Evolutionary conservation across 1,140 invertebrate genomes (phyloP).

Genomic region (Andrena cerasifolii): DNA sequence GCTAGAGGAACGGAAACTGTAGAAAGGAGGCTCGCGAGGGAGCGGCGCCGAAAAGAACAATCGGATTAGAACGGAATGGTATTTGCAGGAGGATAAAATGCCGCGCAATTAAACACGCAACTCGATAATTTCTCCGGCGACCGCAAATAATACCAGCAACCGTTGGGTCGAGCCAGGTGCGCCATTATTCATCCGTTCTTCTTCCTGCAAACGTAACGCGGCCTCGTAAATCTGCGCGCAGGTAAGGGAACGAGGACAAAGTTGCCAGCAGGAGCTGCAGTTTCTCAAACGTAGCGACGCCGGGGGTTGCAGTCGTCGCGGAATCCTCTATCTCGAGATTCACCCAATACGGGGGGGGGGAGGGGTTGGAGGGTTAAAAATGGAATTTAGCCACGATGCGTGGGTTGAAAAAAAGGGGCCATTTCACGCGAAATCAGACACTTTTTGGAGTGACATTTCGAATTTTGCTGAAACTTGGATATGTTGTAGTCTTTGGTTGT

Average conservation of each 20-base stretch:
- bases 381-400: too few relatives aligned
- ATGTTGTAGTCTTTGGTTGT: too few relatives aligned
- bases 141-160: constrained; percentile 71
- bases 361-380: too few relatives aligned
- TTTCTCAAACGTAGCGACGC: constrained; percentile 50
- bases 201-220: constrained; percentile 61
- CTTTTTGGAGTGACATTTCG: too few relatives aligned
- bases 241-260: constrained; percentile 62
- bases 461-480: too few relatives aligned
- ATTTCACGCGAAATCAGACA: too few relatives aligned
- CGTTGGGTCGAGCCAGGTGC: constrained; percentile 64
- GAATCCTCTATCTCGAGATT: constrained; percentile 11
- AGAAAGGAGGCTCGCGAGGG: background rate
- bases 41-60: background rate
- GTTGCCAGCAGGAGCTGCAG: constrained; percentile 43
- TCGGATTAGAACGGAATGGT: background rate
- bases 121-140: constrained; percentile 70
- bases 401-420: too few relatives aligned
- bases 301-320: constrained; percentile 26
- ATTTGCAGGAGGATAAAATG: constrained; percentile 11
- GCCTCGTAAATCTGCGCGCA: constrained; percentile 69
- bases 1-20: too few relatives aligned
- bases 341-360: too few relatives aligned
- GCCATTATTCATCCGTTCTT: constrained; percentile 74
- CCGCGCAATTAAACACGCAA: constrained; percentile 62